Conservation (phyloP, 2,888 invertebrate genomes). For the Gymnosoma rotundatum region DNA sequence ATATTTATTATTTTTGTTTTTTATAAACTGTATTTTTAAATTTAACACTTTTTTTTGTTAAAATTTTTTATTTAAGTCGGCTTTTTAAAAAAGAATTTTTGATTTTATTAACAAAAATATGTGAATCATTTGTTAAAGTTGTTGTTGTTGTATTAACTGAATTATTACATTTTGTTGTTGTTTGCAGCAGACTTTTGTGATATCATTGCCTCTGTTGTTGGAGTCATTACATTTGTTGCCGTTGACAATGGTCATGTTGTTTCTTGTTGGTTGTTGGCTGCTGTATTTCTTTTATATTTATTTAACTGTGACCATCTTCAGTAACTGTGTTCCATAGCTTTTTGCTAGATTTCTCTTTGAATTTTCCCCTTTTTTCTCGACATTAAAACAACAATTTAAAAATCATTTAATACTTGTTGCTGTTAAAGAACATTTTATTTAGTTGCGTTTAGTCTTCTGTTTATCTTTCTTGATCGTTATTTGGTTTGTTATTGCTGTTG, state of each 20-base stretch:
- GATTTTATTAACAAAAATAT: constrained; percentile 43
- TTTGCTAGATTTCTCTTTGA: constrained; percentile 23
- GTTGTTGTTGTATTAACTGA: constrained; percentile 35
- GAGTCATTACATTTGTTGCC: constrained; percentile 55
- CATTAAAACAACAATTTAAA: constrained; percentile 59
- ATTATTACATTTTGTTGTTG: constrained; percentile 58
- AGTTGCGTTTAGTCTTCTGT: constrained; percentile 25
- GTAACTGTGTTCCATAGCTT: background rate
- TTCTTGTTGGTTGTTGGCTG: constrained; percentile 32
- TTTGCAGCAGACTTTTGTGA: constrained; percentile 32
- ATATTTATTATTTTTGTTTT: background rate
- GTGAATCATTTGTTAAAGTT: constrained; percentile 45
- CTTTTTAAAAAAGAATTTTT: constrained; percentile 39
- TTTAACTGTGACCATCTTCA: background rate
- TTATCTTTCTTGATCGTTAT: constrained; percentile 33
- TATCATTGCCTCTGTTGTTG: constrained; percentile 60
- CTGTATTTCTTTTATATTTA: constrained; percentile 33
- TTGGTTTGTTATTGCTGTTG: constrained; percentile 12
- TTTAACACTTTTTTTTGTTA: constrained; percentile 10
- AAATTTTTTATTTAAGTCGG: constrained; percentile 16
- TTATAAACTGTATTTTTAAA: no score
- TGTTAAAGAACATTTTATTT: constrained; percentile 61
- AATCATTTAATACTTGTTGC: constrained; percentile 64
- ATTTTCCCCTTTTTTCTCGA: background rate
- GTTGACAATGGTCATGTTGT: constrained; percentile 58